Base-by-base conservation (phyloP, 1,140 invertebrate species). In the Penaeus indicus region DNA sequence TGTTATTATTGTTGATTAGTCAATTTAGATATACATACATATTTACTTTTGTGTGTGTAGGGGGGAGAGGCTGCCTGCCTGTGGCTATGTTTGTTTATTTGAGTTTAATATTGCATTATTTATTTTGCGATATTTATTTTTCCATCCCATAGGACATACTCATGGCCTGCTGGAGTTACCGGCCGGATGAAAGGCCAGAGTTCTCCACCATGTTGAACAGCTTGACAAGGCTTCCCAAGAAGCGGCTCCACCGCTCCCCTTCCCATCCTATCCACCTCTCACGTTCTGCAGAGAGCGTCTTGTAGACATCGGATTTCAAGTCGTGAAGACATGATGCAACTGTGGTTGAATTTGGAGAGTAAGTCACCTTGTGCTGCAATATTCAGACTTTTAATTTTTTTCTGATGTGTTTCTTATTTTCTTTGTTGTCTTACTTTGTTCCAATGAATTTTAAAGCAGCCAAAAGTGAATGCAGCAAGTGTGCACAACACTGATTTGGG, bases 181-280 rank as follows among this genome's bases (percentile, higher is more conserved):
- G 95, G 82, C 93, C 96, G 19, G 94, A 95, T 78, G 96, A 97
- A 92, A 94, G 99, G 89, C 97, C 97, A 0, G 97, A 98, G 92
- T 99, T 99, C 93, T 95, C 95, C 86, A 95, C 95, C 89, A 94
- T 99, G 64, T 94, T 97, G 86, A 96, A 96, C 88, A 96, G 96
- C 75, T 94, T 99, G 88, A 96, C 98, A 92, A 96, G 96, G 92
- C 94, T 99, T 91, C 97, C 98, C 78, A 97, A 97, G 92, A 99
- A 99, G 94, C 95, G 97, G 86, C 95, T 99, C 88, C 97, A 97
- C 27, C 95, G 99, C 89, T 99, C 97, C 93, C 99, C 99, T 88
- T 99, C 98, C 87, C 98, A 99, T 95, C 98, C 98, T 27, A 96
- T 98, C 91, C 97, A 98, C 93, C 94, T 98, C 90, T 98, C 97